A percentile compares a stretch with the other conserved stretches of the same genome.
These are phyloP conservation scores for Lysiphlebus fabarum DNA, from an alignment of 1,140 invertebrate genomes.

Conservation along the genomic window DNA sequence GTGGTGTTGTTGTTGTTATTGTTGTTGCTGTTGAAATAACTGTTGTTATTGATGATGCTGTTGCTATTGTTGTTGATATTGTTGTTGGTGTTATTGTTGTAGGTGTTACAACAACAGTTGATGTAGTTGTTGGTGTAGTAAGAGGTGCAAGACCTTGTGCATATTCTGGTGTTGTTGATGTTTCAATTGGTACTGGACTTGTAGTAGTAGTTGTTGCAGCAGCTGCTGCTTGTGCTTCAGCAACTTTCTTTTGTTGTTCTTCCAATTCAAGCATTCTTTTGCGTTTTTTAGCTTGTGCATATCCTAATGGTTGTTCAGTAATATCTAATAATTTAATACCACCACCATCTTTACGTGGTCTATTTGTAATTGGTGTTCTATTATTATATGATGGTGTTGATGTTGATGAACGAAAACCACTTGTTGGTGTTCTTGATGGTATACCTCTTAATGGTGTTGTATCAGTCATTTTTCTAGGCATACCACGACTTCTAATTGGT, in stretches of 20 bases:
- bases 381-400: constrained; percentile 56
- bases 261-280: constrained; percentile 70
- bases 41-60: constrained; percentile 40
- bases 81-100: constrained; percentile 42
- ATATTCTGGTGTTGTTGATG: constrained; percentile 67
- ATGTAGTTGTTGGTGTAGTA: constrained; percentile 47
- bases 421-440: constrained; percentile 72
- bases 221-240: constrained; percentile 58
- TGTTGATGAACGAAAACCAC: constrained; percentile 63
- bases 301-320: constrained; percentile 81
- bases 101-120: constrained; percentile 31
- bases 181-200: constrained; percentile 49
- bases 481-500: constrained; percentile 85
- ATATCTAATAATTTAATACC: constrained; percentile 93
- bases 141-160: constrained; percentile 67
- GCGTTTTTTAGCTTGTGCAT: constrained; percentile 61
- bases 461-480: constrained; percentile 95
- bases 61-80: constrained; percentile 34
- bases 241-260: constrained; percentile 69
- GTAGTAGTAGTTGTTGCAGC: constrained; percentile 47
- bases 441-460: constrained; percentile 89
- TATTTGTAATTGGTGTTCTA: constrained; percentile 53
- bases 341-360: constrained; percentile 77
- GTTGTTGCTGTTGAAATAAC: constrained; percentile 50
- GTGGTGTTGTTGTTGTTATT: constrained; percentile 34